Percentiles rank a stretch among this genome's conserved stretches.
Evolutionary conservation across 2,113 vertebrate genomes (phyloP).

Genomic region (Albula goreensis): DNA sequence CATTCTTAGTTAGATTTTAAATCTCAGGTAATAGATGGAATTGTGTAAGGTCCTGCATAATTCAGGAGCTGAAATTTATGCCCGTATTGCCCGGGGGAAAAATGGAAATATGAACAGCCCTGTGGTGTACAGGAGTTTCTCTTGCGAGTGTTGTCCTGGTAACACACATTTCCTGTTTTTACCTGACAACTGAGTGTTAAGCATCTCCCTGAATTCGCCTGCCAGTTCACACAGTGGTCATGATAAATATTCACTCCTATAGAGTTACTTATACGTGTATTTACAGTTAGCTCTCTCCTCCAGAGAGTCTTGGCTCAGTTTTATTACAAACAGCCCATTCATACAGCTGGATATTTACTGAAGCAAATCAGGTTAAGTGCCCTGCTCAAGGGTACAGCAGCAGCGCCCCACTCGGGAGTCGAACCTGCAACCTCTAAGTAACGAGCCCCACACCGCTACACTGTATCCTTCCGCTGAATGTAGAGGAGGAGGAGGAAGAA

Average conservation of each 20-base stretch:
- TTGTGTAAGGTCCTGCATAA: conserved; percentile 39
- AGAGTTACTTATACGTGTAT: neutral
- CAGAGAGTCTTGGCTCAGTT: no score
- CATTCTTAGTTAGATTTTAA: neutral
- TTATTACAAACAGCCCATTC: no score
- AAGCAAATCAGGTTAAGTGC: no score
- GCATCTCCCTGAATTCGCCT: neutral
- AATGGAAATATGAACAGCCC: conserved; percentile 44
- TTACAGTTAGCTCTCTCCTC: no score
- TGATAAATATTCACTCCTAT: neutral
- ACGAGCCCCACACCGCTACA: no score
- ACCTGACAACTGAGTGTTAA: no score
- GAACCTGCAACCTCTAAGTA: no score
- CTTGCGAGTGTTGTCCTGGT: neutral
- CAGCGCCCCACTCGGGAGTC: no score
- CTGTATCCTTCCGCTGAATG: neutral
- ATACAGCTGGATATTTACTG: no score
- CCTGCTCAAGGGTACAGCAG: no score
- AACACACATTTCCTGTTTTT: neutral
- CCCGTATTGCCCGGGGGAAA: conserved; percentile 45
- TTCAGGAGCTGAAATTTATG: conserved; percentile 49
- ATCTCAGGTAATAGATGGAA: neutral
- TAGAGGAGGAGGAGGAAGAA: neutral
- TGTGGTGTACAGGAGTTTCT: neutral
- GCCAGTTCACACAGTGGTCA: neutral